phyloP scores from a whole-genome alignment of 2,113 vertebrate genomes.

The Perca schrenkii region DNA sequence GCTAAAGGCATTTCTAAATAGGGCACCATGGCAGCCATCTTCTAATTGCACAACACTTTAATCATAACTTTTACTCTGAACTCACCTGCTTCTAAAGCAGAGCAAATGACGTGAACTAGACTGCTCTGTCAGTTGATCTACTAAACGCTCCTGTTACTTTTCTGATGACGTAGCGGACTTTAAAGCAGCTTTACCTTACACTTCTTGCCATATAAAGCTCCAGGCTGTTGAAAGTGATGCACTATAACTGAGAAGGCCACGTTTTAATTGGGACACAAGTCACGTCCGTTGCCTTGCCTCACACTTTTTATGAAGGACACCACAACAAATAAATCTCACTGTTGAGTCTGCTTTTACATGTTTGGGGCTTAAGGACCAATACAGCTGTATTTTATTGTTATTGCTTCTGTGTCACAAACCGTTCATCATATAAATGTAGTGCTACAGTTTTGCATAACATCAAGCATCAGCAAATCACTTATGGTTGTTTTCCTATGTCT shows the following conservation, averaged over 20 bases:
- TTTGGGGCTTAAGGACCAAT: conserved; percentile 35
- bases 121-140: neutral
- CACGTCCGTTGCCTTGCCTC: conserved; percentile 25
- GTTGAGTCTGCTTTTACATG: conserved; percentile 42
- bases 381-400: conserved; percentile 46
- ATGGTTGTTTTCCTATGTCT: neutral
- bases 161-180: neutral
- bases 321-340: conserved; percentile 47
- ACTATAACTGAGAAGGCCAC: conserved; percentile 11
- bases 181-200: conserved; percentile 2
- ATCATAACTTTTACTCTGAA: neutral
- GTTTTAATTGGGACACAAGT: conserved; percentile 53
- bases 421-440: conserved; percentile 27
- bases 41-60: neutral
- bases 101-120: neutral
- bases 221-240: conserved; percentile 4
- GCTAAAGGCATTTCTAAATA: neutral
- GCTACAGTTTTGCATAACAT: conserved; percentile 21
- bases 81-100: neutral
- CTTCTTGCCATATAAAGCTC: neutral
- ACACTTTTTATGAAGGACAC: conserved; percentile 47
- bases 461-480: conserved; percentile 18
- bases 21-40: neutral
- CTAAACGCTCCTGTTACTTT: conserved; percentile 24
- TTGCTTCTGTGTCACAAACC: conserved; percentile 31